Base-by-base conservation (phyloP, 2,888 invertebrate species). In the Keiferia lycopersicella region DNA sequence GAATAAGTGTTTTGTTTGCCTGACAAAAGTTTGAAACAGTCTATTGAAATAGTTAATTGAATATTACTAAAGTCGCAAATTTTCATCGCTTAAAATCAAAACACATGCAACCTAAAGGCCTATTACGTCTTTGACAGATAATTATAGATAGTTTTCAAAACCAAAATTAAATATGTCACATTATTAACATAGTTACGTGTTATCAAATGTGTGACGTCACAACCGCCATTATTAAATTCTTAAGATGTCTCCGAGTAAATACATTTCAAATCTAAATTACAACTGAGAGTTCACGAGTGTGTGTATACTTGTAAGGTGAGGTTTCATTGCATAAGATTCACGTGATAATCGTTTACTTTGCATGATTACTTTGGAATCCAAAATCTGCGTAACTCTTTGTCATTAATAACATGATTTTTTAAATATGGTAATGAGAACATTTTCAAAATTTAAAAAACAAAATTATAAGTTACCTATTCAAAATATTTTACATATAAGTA, bases 201-300 rank as follows among this genome's bases (percentile, higher is more conserved):
- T 34, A 34, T 30, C 30, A n/a, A 48, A 61, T 34, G n/a, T 16
- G 61, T 50, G 34, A 50, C 50, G 50, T 50, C 26, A 26, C 14
- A 3, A 16, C 51, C 14, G 22, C 22, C 61, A 41, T 61, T 62
- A 62, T 62, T 62, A 62, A 62, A 62, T 62, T 62, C 50, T 62
- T 34, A 6, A 53, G 53, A 14, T 38, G 45, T 45, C 50, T 22
- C 26, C 6, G 53, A 62, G 53, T 62, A 34, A 45, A 45, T 57
- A 48, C 12, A 16, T 78, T 82, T 83, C 83, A 83, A 76, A 81
- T 75, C 77, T 76, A 84, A 86, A 88, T 85, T 84, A 82, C 80
- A 80, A 82, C 79, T 82, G 76, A 79, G 82, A 86, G 83, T 79
- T 83, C 81, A 77, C 78, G 75, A 82, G 82, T 83, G 79, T 12